Conservation (phyloP, 2,888 invertebrate species). For the Athalia rosae region DNA sequence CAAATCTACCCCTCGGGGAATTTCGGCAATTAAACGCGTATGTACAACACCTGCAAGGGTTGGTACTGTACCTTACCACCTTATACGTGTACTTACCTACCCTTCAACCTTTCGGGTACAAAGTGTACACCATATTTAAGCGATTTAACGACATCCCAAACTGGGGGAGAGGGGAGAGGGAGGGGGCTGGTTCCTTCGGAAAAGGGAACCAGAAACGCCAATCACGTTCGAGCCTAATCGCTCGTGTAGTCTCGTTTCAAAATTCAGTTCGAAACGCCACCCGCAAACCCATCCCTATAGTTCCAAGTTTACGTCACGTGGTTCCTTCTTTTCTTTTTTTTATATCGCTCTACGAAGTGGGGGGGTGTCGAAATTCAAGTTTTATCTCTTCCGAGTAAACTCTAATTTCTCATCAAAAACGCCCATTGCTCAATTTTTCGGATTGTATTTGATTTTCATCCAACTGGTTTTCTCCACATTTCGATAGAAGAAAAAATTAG, state of each 20-base stretch:
- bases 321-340: no score
- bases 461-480: no score
- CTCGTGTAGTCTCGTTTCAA: slow-evolving; percentile 6
- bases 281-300: neutral
- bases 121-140: slow-evolving; percentile 27
- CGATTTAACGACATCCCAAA: slow-evolving; percentile 25
- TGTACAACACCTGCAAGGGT: no score
- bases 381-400: no score
- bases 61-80: neutral
- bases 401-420: no score
- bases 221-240: slow-evolving; percentile 25
- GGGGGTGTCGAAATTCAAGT: no score
- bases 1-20: neutral
- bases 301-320: neutral
- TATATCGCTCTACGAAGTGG: neutral
- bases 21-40: neutral
- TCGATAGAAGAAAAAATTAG: no score
- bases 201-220: slow-evolving; percentile 1
- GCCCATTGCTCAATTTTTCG: no score
- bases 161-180: no score
- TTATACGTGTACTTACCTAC: slow-evolving; percentile 4
- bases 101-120: slow-evolving; percentile 7
- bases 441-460: no score
- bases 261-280: neutral
- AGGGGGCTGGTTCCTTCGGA: neutral